Evolutionary conservation across 2,888 invertebrate species (phyloP).

Genomic region (Drosophila birchii): DNA sequence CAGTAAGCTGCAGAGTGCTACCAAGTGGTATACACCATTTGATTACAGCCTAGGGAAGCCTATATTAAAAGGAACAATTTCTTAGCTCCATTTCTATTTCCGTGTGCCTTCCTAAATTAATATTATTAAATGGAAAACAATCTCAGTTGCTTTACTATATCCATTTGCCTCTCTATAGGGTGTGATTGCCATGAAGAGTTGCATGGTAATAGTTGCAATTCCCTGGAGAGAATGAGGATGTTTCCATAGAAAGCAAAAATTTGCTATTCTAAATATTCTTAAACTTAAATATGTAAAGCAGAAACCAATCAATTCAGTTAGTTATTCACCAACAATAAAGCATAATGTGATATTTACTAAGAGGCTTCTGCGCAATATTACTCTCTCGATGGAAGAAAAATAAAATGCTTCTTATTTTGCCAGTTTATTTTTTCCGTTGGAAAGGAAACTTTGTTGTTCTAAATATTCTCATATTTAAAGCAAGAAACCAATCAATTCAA

Average conservation of each 20-base stretch:
- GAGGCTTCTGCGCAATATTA: conserved; percentile 8
- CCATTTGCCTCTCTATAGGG: background rate
- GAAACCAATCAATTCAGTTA: background rate
- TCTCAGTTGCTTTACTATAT: too few relatives aligned
- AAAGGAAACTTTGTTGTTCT: background rate
- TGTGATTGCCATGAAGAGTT: background rate
- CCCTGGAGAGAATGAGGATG: background rate
- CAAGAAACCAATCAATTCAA: background rate
- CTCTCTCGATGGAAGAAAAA: background rate
- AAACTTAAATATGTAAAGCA: background rate
- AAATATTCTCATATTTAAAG: background rate
- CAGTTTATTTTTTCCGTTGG: conserved; percentile 26
- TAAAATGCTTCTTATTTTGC: conserved; percentile 45
- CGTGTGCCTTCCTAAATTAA: too few relatives aligned
- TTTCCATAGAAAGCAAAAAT: background rate
- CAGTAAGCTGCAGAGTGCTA: background rate
- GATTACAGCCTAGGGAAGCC: background rate
- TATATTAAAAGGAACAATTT: background rate
- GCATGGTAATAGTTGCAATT: background rate
- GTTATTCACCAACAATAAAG: too few relatives aligned
- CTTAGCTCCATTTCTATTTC: too few relatives aligned
- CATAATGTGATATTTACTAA: background rate
- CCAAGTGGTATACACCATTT: background rate
- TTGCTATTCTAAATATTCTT: background rate
- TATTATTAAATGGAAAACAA: too few relatives aligned